A percentile compares a stretch with the other conserved stretches of the same genome.
Evolutionary conservation across 2,888 invertebrate species (phyloP).

Genomic region (Conops quadrifasciatus): DNA sequence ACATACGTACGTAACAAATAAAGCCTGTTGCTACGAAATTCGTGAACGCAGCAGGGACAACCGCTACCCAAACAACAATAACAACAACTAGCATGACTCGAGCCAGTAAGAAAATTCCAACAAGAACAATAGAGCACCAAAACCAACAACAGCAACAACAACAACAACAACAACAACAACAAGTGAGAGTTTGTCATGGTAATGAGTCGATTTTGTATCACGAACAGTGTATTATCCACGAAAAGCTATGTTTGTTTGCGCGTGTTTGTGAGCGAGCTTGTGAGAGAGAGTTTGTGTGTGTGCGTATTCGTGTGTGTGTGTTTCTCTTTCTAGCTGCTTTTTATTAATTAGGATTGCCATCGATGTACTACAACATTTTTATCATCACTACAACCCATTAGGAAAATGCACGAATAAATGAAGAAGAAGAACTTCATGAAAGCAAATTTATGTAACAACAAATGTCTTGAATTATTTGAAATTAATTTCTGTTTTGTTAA

Average conservation of each 20-base stretch:
- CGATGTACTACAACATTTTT: no score
- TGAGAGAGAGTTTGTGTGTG: not conserved
- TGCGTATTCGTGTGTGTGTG: not conserved
- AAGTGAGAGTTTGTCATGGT: slow-evolving; percentile 9
- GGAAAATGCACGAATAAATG: no score
- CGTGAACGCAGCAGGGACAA: not conserved
- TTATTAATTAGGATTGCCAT: slow-evolving; percentile 3
- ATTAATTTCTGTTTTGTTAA: no score
- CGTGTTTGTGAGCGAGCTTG: not conserved
- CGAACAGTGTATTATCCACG: not conserved
- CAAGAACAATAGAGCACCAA: not conserved
- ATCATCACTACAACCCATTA: no score
- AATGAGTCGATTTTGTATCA: slow-evolving; percentile 22
- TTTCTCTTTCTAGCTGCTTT: not conserved
- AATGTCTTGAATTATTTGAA: no score
- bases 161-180: not conserved
- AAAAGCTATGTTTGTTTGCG: not conserved
- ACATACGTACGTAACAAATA: no score
- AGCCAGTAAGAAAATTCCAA: not conserved
- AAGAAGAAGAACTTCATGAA: no score
- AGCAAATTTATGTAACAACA: no score
- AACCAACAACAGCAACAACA: slow-evolving; percentile 5
- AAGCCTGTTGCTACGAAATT: not conserved
- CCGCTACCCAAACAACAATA: not conserved
- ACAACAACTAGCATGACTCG: not conserved